These are phyloP conservation scores for Neotoma lepida DNA, from an alignment of 2,113 vertebrate species.

Conservation along the genomic window DNA sequence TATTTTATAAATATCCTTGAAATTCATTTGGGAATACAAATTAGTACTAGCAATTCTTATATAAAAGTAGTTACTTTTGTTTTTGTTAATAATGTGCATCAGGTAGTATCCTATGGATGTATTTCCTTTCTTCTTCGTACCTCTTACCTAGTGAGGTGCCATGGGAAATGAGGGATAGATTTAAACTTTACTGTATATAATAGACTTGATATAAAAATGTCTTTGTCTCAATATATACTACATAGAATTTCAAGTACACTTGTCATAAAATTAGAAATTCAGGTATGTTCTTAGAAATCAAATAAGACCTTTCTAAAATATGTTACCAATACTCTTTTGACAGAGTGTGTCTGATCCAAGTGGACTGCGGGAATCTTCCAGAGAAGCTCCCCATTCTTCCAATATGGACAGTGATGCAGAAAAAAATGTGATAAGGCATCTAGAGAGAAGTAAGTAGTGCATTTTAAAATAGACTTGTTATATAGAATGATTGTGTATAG, in stretches of 20 bases:
- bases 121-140: background rate
- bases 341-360: too few species aligned
- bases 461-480: background rate
- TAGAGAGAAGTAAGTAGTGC: background rate
- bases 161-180: background rate
- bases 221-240: background rate
- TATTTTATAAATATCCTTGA: background rate
- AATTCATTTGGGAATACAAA: background rate
- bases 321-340: too few species aligned
- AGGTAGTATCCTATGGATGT: background rate
- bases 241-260: background rate
- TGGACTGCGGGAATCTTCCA: background rate
- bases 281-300: background rate
- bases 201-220: background rate
- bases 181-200: background rate
- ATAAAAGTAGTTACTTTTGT: background rate
- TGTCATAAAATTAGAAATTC: background rate
- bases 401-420: background rate
- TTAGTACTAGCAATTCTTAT: background rate
- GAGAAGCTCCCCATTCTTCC: background rate
- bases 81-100: background rate
- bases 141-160: background rate
- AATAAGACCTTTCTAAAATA: too few species aligned
- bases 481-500: background rate
- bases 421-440: background rate